Base-by-base conservation (phyloP, 2,797 vertebrate species). In the Lagocephalus sceleratus region DNA sequence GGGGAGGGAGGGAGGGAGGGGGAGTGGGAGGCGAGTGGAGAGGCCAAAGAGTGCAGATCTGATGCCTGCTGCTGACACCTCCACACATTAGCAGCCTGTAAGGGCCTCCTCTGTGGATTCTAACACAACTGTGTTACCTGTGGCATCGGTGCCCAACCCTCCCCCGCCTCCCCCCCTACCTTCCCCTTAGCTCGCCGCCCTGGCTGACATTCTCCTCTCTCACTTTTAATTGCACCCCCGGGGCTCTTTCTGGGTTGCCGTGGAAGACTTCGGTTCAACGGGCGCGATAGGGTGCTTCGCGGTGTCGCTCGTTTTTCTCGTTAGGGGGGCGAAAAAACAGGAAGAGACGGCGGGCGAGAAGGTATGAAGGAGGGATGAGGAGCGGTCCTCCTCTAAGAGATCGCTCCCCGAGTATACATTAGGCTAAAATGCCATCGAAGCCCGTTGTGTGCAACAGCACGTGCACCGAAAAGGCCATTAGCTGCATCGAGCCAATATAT, bases 201-300 rank as follows among this genome's bases (percentile, higher is more conserved):
- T 50, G 65, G 65, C 85, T 89, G 85, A 90, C 87, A 88, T 90
- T 90, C 84, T 88, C 79, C 81, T 86, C 73, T 69, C 87, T 87
- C 84, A 70, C 85, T 87, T 85, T 85, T 90, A 90, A 89, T 90
- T 90, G 88, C 85, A 75, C 88, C 85, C 86, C 60, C 14, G 83
- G 78, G 87, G 83, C 53, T 72, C 65, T 76, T 65, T 69, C 71
- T 65, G 69, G 76, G 85, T 79, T 78, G 82, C 82, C 56, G 78
- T 75, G 78, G 73, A 83, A 79, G 83, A 80, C 81, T 82, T 43
- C 57, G 72, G 82, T 83, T 79, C 81, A 77, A 51, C 63, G 68
- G 81, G 78, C 67, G 54, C 72, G 52, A 76, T 76, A 78, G 86
- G 84, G 79, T 76, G 79, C 83, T 77, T 69, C 50, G 66, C 75